These are phyloP conservation scores for Hofmannophila pseudospretella DNA, from an alignment of 2,888 invertebrate genomes.

Conservation along the genomic window DNA sequence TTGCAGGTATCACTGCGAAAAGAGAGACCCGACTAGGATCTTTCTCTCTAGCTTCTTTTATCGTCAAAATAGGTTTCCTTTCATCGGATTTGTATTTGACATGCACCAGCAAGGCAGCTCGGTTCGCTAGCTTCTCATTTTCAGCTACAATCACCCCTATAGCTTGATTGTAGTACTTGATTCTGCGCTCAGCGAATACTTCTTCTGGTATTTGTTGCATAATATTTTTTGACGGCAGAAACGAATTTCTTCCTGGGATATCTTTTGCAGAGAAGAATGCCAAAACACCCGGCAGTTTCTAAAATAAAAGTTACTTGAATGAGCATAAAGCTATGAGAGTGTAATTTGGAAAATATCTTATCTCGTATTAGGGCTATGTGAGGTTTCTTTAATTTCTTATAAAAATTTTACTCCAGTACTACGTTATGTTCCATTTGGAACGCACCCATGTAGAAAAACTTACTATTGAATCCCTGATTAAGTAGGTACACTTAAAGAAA, in stretches of 20 bases:
- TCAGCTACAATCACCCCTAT: conserved; percentile 80
- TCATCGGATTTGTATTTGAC: conserved; percentile 54
- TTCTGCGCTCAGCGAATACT: conserved; percentile 53
- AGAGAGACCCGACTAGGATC: conserved; percentile 24
- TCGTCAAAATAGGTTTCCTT: conserved; percentile 19
- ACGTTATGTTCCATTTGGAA: too few species aligned
- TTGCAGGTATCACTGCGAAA: conserved; percentile 36
- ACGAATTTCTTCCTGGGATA: conserved; percentile 79
- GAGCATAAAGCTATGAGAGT: too few species aligned
- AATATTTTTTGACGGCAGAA: conserved; percentile 31
- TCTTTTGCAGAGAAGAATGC: conserved; percentile 79
- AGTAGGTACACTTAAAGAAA: too few species aligned
- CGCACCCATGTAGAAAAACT: too few species aligned
- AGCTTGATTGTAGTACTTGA: conserved; percentile 78
- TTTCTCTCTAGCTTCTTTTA: conserved; percentile 14
- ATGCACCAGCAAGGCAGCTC: conserved; percentile 68
- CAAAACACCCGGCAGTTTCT: conserved; percentile 79
- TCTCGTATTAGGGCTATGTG: too few species aligned
- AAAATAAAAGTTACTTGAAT: too few species aligned
- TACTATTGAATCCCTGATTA: too few species aligned
- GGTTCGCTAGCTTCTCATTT: conserved; percentile 55
- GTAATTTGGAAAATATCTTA: too few species aligned
- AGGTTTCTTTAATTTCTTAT: too few species aligned
- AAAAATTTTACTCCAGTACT: too few species aligned
- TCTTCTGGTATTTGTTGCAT: conserved; percentile 29